phyloP scores from a whole-genome alignment of 2,888 invertebrate genomes.

The Argynnis bischoffii region DNA sequence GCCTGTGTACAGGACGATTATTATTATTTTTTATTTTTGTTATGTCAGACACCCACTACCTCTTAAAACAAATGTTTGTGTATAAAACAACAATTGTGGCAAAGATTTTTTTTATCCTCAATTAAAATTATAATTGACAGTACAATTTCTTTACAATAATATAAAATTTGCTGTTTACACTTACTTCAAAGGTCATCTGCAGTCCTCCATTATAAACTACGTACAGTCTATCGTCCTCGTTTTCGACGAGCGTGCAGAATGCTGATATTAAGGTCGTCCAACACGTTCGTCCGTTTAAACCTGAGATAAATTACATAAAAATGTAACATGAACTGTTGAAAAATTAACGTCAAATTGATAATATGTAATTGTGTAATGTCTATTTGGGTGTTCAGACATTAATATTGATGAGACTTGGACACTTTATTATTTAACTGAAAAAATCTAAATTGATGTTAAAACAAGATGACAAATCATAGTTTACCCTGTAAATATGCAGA shows the following conservation, averaged over 20 bases:
- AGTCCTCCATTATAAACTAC: constrained; percentile 96
- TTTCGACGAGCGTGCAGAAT: constrained; percentile 93
- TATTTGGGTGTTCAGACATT: too few species aligned
- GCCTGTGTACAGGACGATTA: constrained; percentile 80
- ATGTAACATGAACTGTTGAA: background rate
- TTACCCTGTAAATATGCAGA: constrained; percentile 92
- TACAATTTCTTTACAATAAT: too few species aligned
- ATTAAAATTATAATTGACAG: too few species aligned
- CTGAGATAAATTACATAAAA: constrained; percentile 54
- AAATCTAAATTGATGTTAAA: background rate
- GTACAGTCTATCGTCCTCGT: constrained; percentile 93
- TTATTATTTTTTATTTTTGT: background rate
- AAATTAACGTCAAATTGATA: too few species aligned
- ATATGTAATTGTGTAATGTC: too few species aligned
- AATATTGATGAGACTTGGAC: too few species aligned
- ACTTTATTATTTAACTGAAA: background rate
- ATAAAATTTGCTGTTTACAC: constrained; percentile 23
- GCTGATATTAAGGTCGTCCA: constrained; percentile 97
- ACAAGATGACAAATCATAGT: background rate
- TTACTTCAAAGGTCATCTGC: constrained; percentile 89
- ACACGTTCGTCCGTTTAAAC: constrained; percentile 93
- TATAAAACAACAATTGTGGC: too few species aligned
- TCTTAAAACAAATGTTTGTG: too few species aligned
- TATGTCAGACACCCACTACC: background rate
- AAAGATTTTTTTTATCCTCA: too few species aligned